phyloP scores from a whole-genome alignment of 2,888 invertebrate genomes.

The Nemurella pictetii region DNA sequence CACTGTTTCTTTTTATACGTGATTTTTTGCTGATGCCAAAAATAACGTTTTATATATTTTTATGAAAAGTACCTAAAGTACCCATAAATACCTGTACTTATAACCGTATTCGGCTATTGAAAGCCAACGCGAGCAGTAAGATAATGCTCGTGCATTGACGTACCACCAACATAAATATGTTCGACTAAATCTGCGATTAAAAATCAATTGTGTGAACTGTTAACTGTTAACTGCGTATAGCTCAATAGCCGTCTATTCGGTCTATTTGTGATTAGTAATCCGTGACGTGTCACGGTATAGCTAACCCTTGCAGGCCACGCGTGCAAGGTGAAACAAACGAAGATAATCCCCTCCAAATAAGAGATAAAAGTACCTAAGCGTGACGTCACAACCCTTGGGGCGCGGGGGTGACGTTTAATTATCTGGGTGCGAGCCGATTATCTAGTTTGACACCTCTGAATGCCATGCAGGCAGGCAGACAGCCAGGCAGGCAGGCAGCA shows the following conservation, averaged over 20 bases:
- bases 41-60: background rate
- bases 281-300: background rate
- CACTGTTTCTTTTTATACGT: background rate
- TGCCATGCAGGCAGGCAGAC: constrained; percentile 34
- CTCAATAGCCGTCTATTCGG: background rate
- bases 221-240: too few relatives aligned
- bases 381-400: constrained; percentile 3
- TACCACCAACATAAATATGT: too few relatives aligned
- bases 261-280: background rate
- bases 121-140: too few relatives aligned
- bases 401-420: constrained; percentile 38
- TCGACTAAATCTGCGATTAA: too few relatives aligned
- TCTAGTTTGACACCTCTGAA: constrained; percentile 41
- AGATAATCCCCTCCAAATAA: constrained; percentile 23
- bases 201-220: too few relatives aligned
- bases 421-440: constrained; percentile 40
- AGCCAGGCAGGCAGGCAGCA: background rate
- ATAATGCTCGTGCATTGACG: too few relatives aligned
- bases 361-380: background rate
- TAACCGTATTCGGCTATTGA: too few relatives aligned
- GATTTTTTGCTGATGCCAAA: background rate
- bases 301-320: background rate
- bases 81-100: too few relatives aligned
- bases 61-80: too few relatives aligned
- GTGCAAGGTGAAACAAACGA: constrained; percentile 17